Percentiles rank a stretch among this genome's conserved stretches.
These are phyloP conservation scores for Kradibia gibbosae DNA, from an alignment of 1,140 invertebrate genomes.

Conservation along the genomic window DNA sequence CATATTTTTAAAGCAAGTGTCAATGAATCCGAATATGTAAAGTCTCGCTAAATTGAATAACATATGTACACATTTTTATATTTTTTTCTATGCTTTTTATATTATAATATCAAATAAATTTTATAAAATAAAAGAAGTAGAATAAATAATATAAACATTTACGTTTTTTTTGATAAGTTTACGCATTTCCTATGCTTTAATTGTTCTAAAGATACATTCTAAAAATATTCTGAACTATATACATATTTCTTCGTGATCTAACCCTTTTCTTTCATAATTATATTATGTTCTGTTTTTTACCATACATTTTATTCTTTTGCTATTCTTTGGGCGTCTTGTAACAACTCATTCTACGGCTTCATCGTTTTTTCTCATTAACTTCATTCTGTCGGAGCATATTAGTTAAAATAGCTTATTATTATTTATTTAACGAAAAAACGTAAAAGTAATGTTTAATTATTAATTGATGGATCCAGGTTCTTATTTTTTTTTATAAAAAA, in stretches of 20 bases:
- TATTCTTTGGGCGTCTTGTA: constrained; percentile 10
- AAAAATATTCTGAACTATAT: not conserved
- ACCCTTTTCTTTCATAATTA: not conserved
- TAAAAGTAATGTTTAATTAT: constrained; percentile 16
- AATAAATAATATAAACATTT: not conserved
- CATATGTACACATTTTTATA: too few relatives aligned
- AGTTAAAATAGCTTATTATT: constrained; percentile 29
- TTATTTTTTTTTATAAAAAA: not conserved
- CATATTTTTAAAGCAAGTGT: too few relatives aligned
- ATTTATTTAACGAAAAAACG: constrained; percentile 14
- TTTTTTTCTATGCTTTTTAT: too few relatives aligned
- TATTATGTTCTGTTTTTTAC: not conserved
- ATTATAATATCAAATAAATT: not conserved
- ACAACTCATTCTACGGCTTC: constrained; percentile 11
- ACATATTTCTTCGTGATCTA: constrained; percentile 12
- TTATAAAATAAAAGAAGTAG: not conserved
- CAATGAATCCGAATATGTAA: too few relatives aligned
- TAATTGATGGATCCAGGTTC: not conserved
- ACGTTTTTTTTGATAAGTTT: not conserved
- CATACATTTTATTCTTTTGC: not conserved
- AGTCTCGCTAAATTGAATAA: too few relatives aligned
- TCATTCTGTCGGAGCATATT: constrained; percentile 3
- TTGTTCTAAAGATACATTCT: constrained; percentile 5
- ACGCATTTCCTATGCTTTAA: not conserved
- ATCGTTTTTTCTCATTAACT: constrained; percentile 26